phyloP scores from a whole-genome alignment of 2,113 vertebrate species.

The Boleophthalmus pectinirostris region DNA sequence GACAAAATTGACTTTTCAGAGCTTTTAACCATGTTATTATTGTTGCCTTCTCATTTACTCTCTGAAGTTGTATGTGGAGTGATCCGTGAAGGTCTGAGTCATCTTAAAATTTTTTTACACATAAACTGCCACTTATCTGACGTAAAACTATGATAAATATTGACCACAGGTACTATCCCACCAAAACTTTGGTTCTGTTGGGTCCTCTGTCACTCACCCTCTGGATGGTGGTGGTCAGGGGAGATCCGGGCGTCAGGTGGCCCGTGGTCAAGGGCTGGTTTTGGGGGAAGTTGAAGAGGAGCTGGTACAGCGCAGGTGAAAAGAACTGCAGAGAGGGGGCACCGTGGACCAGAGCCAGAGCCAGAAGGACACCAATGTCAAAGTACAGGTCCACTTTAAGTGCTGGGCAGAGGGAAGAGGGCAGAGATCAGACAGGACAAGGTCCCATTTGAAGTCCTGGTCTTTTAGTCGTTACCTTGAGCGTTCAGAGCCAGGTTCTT shows the following conservation, averaged over 20 bases:
- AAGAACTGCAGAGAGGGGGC: conserved; percentile 86
- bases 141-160: no score
- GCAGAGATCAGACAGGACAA: conserved; percentile 38
- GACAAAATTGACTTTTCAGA: no score
- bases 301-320: conserved; percentile 85
- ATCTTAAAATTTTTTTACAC: no score
- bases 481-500: conserved; percentile 73
- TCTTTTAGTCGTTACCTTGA: conserved; percentile 48
- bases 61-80: no score
- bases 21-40: no score
- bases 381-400: conserved; percentile 81
- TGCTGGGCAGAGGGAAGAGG: conserved; percentile 63
- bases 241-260: conserved; percentile 66
- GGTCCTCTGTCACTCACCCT: conserved; percentile 31
- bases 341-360: conserved; percentile 84
- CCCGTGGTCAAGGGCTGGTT: conserved; percentile 50
- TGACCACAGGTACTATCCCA: no score
- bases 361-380: conserved; percentile 82
- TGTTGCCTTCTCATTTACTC: no score
- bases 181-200: no score
- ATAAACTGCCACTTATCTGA: no score
- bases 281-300: conserved; percentile 74
- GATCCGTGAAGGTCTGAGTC: no score
- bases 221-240: conserved; percentile 33
- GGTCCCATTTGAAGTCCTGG: neutral